Conservation (phyloP, 2,888 invertebrate genomes). For the Incurvaria masculella region DNA sequence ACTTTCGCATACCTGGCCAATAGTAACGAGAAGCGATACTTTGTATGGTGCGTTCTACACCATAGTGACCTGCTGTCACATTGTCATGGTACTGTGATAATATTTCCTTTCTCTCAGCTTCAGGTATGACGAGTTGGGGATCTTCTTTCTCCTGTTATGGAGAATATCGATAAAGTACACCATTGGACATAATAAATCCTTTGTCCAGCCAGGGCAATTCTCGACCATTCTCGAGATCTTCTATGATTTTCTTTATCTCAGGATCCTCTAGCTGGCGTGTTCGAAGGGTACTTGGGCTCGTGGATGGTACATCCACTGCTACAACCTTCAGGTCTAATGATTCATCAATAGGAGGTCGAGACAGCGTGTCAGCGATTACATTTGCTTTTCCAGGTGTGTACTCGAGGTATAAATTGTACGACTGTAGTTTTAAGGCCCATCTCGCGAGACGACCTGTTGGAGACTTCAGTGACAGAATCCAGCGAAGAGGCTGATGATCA, state of each 20-base stretch:
- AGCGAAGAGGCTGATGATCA: constrained; percentile 36
- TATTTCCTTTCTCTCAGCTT: background rate
- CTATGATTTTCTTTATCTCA: constrained; percentile 4
- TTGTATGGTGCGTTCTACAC: constrained; percentile 8
- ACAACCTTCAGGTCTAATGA: constrained; percentile 1
- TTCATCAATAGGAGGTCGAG: constrained; percentile 15
- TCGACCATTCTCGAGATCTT: constrained; percentile 1
- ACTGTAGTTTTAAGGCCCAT: constrained; percentile 30
- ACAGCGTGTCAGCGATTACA: constrained; percentile 26
- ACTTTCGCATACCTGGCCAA: background rate
- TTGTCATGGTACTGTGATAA: constrained; percentile 10
- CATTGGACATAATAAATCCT: constrained; percentile 5
- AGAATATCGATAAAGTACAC: constrained; percentile 5
- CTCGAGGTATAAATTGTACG: constrained; percentile 23
- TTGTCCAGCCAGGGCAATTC: constrained; percentile 2
- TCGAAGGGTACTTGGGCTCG: constrained; percentile 3
- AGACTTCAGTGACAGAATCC: constrained; percentile 27
- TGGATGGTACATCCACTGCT: background rate
- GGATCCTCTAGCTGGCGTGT: constrained; percentile 5
- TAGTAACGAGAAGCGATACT: constrained; percentile 1
- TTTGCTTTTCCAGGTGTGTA: constrained; percentile 26
- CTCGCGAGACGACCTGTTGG: constrained; percentile 28
- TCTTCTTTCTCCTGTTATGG: constrained; percentile 3
- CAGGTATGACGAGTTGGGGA: constrained; percentile 4
- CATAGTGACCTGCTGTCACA: constrained; percentile 11